These are phyloP conservation scores for Ommatoiulus sabulosus DNA, from an alignment of 2,888 invertebrate species.

Conservation along the genomic window DNA sequence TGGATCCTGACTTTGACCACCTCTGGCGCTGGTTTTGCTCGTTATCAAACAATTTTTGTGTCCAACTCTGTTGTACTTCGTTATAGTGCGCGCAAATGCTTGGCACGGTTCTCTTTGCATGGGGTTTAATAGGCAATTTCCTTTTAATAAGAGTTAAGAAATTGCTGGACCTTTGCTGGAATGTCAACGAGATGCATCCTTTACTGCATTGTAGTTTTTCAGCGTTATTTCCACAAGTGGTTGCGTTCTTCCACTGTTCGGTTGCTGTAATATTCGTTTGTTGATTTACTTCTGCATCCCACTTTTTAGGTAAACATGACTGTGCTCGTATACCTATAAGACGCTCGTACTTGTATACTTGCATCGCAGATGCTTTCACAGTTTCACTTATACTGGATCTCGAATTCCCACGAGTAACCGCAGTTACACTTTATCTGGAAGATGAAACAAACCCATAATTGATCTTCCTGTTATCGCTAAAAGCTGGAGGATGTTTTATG, in stretches of 20 bases:
- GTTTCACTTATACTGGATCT: not conserved
- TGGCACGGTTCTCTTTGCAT: not conserved
- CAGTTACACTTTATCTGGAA: not conserved
- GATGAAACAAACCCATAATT: not conserved
- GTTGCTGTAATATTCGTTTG: not conserved
- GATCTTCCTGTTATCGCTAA: not conserved
- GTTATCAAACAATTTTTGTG: not conserved
- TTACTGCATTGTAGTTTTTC: not conserved
- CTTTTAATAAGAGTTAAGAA: not conserved
- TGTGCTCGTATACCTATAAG: not conserved
- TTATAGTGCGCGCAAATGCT: not conserved
- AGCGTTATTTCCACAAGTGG: not conserved
- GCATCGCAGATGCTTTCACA: not conserved
- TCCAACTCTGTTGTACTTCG: not conserved
- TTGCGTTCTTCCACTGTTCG: not conserved
- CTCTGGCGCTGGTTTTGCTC: constrained; percentile 5
- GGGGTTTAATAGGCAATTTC: constrained; percentile 8
- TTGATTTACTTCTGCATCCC: not conserved
- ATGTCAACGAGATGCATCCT: not conserved
- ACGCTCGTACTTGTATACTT: too few species aligned
- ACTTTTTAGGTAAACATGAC: not conserved
- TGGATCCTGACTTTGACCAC: constrained; percentile 3
- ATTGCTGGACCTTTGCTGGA: not conserved
- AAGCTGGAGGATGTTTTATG: not conserved
- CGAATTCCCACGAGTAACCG: not conserved